Base-by-base conservation (phyloP, 2,113 vertebrate species). In the Mandrillus leucophaeus region DNA sequence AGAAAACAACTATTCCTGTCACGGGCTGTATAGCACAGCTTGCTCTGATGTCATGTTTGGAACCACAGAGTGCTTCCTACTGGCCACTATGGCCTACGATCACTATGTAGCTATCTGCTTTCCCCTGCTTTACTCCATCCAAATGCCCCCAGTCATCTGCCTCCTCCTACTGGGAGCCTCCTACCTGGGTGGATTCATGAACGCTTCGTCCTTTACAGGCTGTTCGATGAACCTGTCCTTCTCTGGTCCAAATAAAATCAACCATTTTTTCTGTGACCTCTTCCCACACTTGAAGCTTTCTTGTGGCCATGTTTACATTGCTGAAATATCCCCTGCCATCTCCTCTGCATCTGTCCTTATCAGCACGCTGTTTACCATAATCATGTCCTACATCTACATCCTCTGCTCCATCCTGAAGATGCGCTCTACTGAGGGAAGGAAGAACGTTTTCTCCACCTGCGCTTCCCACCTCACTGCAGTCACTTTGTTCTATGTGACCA, bases 191-290 rank as follows among this genome's bases (percentile, higher is more conserved):
- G 97, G 98, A 0, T 96, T 43, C 82, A 35, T 98, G 27, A 97
- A 98, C 0, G 68, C 98, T 17, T 90, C 97, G 0, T 87, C 95
- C 30, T 96, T 98, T 68, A 96, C 95, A 2, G n/a, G 78, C 0
- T 75, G 79, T 17, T 91, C 98, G 16, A 43, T 97, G 30, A 95
- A 3, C 5, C 64, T 98, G 16, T 66, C 88, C 2, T 98, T 98
- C 82, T 98, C 97, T 85, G 97, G 97, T 52, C 94, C 97, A 72
- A 97, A 98, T 78, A 87, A 97, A 59, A 95, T 97, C 48, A 97
- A 98, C 55, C 98, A 98, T 25, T 98, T 98, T 81, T 98, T 98
- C 79, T 98, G 97, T 88, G 97, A 98, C 66, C 85, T 98, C 90
- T 83, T 94, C 23, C 97, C 97, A 72, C 92, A 97, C 48, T 22